These are phyloP conservation scores for Hipposideros larvatus DNA, from an alignment of 2,797 vertebrate species.

Conservation along the genomic window DNA sequence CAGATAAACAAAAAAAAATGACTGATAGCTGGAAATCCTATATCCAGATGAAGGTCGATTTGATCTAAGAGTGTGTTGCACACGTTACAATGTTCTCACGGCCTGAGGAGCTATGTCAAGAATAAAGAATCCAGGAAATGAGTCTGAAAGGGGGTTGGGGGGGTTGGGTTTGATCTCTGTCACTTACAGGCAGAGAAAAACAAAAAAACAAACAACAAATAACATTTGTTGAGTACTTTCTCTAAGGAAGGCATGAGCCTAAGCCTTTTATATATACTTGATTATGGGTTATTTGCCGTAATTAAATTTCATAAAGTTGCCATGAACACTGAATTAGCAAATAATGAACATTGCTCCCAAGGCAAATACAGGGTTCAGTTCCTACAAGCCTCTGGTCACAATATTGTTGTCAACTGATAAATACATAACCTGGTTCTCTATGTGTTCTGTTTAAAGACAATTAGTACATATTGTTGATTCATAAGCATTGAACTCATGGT, in stretches of 20 bases:
- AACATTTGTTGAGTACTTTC: background rate
- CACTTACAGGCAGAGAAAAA: background rate
- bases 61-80: background rate
- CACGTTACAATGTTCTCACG: background rate
- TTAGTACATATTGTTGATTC: background rate
- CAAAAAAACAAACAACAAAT: background rate
- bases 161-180: background rate
- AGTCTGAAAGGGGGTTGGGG: background rate
- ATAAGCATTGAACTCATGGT: background rate
- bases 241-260: background rate
- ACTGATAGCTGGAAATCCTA: background rate
- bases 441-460: conserved; percentile 40
- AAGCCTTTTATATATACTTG: background rate
- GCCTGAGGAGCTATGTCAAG: background rate
- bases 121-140: background rate
- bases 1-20: background rate
- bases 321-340: background rate
- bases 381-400: background rate
- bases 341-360: background rate
- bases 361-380: background rate
- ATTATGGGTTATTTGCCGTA: background rate
- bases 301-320: conserved; percentile 25
- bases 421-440: background rate
- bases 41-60: background rate
- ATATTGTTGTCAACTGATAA: background rate